Base-by-base conservation (phyloP, 2,113 vertebrate genomes). In the Anseranas semipalmata region DNA sequence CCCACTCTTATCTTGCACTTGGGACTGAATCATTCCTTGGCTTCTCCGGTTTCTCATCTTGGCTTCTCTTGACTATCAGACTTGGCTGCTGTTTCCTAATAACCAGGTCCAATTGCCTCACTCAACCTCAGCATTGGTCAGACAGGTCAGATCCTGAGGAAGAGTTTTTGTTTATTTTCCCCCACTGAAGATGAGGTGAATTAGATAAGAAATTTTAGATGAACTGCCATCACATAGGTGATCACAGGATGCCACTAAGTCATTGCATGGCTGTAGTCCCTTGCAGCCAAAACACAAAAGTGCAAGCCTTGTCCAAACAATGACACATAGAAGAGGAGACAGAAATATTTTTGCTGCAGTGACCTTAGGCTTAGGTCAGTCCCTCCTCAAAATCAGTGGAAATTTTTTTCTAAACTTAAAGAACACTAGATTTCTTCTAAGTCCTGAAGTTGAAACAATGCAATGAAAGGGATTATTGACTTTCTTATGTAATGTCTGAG, bases 11-110 rank as follows among this genome's bases (percentile, higher is more conserved):
- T 79, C 85, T 20, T 89, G 53, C 43, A 15, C 68, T 87, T 43
- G 39, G 43, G 22, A 74, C 65, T 89, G 95, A 93, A 72, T 89
- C 90, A 95, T 39, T 91, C 52, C 48, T 90, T 95, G 78, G 70
- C 62, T 90, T 65, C 46, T 78, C 66, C 2, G 1, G 3, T 45
- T 82, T 90, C 84, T 82, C 60, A 1, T 78, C 77, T 87, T 94
- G 88, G 78, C 78, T 91, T 68, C 71, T 56, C 78, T 82, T 6
- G 0, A 43, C 48, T 46, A 30, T 37, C 56, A 3, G 28, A 8
- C 46, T 92, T 91, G 81, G 77, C 71, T 2, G 1, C 50, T 15
- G 17, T 2, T 27, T 28, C 65, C 35, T 15, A 32, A 91, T 87
- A 59, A 55, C 8, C 53, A 43, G 7, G 33, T 76, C 66, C 48